Evolutionary conservation across 2,888 invertebrate species (phyloP), one percentile per base, ranked within the genome.

Genomic region (Caenorhabditis sp.): DNA sequence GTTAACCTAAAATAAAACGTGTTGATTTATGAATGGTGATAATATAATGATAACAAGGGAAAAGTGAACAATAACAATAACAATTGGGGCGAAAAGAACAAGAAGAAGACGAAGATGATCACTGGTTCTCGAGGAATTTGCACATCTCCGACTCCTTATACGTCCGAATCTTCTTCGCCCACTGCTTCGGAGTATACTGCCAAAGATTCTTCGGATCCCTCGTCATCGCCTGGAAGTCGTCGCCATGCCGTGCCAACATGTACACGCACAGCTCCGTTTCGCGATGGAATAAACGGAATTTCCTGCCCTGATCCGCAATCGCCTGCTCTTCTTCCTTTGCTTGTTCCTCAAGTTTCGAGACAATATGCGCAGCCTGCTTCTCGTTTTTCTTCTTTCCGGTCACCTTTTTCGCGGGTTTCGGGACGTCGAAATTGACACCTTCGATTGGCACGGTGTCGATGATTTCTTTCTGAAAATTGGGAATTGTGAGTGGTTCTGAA

Each of bases 191-290:
- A 11, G 90, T 90, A 51, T 88, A 77, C 72, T 90, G 90, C 84
- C 87, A 90, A 13, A 90, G 72, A 74, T 90, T 90, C 65, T 84
- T 78, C 15, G 84, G 82, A 71, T 90, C 90, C 1, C 89, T 81
- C 2, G 88, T 80, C 90, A 90, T 90, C 26, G 90, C 89, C 84
- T 88, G 82, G 67, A 83, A 90, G 68, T 90, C 89, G 8, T 87
- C 83, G 13, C 86, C 89, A 67, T 90, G 87, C 24, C 86, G 76
- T 15, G 83, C 85, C 28, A 88, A 37, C 88, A 90, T 88, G 68
- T 88, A 87, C 55, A 86, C 83, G 85, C 88, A 90, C 44, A 90
- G 83, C 55, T 89, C 84, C 20, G 88, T 76, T 65, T 90, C 90
- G 18, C 86, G 67, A 32, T 87, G 84, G 35, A 81, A 85, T 4